phyloP scores from a whole-genome alignment of 2,113 vertebrate genomes.

The Scolopax mira region DNA sequence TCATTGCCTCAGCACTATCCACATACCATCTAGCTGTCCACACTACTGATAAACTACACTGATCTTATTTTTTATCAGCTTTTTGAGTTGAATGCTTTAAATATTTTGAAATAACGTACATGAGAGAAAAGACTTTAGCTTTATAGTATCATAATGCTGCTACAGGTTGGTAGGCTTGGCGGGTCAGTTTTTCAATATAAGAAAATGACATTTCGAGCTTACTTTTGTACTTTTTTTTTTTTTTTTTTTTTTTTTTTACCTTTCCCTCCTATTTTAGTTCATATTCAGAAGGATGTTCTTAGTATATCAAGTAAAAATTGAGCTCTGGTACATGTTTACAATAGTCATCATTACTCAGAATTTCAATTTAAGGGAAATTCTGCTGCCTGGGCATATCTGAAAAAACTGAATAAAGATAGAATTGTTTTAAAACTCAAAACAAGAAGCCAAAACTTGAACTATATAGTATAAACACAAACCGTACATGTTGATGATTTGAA shows the following conservation, averaged over 20 bases:
- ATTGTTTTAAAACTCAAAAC: background rate
- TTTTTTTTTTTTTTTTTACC: background rate
- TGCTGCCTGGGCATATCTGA: background rate
- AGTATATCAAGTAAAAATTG: background rate
- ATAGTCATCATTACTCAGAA: background rate
- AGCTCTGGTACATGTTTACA: background rate
- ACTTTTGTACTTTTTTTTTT: background rate
- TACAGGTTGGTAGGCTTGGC: background rate
- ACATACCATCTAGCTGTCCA: background rate
- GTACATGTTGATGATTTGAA: background rate
- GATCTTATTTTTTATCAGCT: background rate
- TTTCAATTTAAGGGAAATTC: background rate
- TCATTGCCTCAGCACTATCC: background rate
- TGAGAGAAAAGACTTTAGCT: background rate
- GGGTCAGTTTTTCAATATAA: background rate
- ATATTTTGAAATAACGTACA: background rate
- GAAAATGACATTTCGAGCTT: background rate
- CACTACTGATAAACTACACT: background rate
- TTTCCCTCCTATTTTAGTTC: background rate
- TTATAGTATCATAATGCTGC: background rate
- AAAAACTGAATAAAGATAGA: background rate
- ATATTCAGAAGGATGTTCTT: background rate
- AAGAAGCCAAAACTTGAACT: background rate
- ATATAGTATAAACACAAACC: background rate
- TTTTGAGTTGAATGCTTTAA: background rate